Evolutionary conservation across 2,888 invertebrate genomes (phyloP).

Genomic region (Drosophila diplacantha): DNA sequence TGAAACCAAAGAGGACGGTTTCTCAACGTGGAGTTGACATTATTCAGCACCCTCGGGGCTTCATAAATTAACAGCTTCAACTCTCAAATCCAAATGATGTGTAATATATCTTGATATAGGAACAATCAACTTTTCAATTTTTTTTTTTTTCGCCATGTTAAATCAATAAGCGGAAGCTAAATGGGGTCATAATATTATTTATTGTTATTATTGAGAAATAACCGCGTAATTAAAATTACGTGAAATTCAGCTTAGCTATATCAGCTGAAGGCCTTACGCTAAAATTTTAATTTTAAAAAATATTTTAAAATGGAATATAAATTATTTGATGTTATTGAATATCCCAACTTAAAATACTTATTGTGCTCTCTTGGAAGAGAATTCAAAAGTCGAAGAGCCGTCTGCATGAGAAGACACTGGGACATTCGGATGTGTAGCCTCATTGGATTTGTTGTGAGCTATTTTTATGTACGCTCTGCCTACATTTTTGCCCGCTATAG

Average conservation of each 20-base stretch:
- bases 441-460: constrained; percentile 41
- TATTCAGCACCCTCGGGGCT: not conserved
- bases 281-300: not conserved
- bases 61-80: not conserved
- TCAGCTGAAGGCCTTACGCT: not conserved
- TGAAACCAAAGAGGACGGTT: not conserved
- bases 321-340: not conserved
- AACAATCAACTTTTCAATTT: not conserved
- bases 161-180: not conserved
- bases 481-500: constrained; percentile 17
- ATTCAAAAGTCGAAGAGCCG: not conserved
- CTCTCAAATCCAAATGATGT: not conserved
- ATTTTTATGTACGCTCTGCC: constrained; percentile 48
- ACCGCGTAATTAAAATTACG: too few relatives aligned
- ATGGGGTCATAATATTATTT: not conserved
- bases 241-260: too few relatives aligned
- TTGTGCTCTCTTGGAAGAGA: not conserved
- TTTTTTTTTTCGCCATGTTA: not conserved
- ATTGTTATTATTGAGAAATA: too few relatives aligned
- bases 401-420: constrained; percentile 1
- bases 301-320: not conserved
- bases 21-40: not conserved
- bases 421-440: constrained; percentile 8
- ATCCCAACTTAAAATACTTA: not conserved
- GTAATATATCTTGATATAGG: not conserved